Evolutionary conservation across 2,113 vertebrate species (phyloP), one percentile per base, ranked within the genome.

Genomic region (Microcebus lehilahytsara): DNA sequence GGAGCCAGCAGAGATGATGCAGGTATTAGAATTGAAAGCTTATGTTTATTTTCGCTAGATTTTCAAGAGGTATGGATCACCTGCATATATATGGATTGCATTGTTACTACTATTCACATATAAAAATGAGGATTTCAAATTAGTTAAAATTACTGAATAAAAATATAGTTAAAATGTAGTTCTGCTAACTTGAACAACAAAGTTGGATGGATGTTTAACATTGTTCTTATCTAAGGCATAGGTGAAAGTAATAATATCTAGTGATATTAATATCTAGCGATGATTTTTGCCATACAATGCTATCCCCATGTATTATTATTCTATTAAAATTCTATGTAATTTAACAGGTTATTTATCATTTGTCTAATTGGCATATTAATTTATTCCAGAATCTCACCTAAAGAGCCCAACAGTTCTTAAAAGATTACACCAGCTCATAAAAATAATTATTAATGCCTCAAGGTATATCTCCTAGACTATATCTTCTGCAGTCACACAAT

Each of bases 401-500:
- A 83, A 67, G 12, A 71, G 1, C 14, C 8, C 42, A 62, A 19
- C 6, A 91, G 5, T 84, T 64, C 9, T 46, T 75, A 34, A 51
- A 80, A 78, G 10, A 6, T 42, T 93, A 64, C 60, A 22, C 32
- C 4, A 78, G n/a, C 20, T 86, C 49, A 83, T 53, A 92, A 71
- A 93, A 90, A 93, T 46, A 69, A 78, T 69, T 74, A 49, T 49
- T 42, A 88, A 93, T 93, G 7, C 23, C 34, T 77, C 89, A 86
- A 93, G 9, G 6, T 17, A 6, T 86, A 67, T 9, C 5, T 91
- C n/a, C 7, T 71, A 51, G 30, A 66, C 6, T 19, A 27, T 3
- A 62, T 23, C 3, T 5, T 86, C 6, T 93, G 5, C 51, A 67
- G 62, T n/a, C 49, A 80, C 12, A 78, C 1, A 72, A 64, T 42